phyloP scores from a whole-genome alignment of 1,140 invertebrate genomes.

The Cephus cinctus region DNA sequence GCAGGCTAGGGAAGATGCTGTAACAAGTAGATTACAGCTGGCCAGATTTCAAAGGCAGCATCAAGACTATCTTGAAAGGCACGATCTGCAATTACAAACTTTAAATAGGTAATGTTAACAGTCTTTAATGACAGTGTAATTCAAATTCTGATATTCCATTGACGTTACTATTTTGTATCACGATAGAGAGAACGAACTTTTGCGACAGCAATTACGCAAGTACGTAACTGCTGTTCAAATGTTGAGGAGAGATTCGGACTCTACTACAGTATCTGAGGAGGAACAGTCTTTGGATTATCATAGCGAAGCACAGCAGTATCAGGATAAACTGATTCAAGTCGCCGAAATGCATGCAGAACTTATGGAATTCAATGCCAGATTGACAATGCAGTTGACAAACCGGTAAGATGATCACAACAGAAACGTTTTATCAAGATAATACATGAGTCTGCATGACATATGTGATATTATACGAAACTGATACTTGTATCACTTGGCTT shows the following conservation, averaged over 20 bases:
- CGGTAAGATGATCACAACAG: conserved; percentile 26
- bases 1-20: conserved; percentile 46
- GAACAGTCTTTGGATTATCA: conserved; percentile 59
- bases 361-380: conserved; percentile 86
- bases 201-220: conserved; percentile 86
- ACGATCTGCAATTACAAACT: conserved; percentile 51
- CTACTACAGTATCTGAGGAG: conserved; percentile 40
- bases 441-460: conserved; percentile 48
- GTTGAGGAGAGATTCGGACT: conserved; percentile 65
- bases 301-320: conserved; percentile 79
- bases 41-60: conserved; percentile 50
- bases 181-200: conserved; percentile 78
- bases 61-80: conserved; percentile 51
- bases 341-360: conserved; percentile 95
- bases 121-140: background rate
- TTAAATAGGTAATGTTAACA: conserved; percentile 34
- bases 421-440: conserved; percentile 31
- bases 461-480: background rate
- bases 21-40: conserved; percentile 43
- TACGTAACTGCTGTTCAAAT: conserved; percentile 89
- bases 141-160: too few species aligned
- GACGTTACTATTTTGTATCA: too few species aligned
- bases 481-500: background rate
- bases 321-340: conserved; percentile 88
- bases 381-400: conserved; percentile 46